These are phyloP conservation scores for Florisuga fusca DNA, from an alignment of 2,797 vertebrate genomes.

Conservation along the genomic window DNA sequence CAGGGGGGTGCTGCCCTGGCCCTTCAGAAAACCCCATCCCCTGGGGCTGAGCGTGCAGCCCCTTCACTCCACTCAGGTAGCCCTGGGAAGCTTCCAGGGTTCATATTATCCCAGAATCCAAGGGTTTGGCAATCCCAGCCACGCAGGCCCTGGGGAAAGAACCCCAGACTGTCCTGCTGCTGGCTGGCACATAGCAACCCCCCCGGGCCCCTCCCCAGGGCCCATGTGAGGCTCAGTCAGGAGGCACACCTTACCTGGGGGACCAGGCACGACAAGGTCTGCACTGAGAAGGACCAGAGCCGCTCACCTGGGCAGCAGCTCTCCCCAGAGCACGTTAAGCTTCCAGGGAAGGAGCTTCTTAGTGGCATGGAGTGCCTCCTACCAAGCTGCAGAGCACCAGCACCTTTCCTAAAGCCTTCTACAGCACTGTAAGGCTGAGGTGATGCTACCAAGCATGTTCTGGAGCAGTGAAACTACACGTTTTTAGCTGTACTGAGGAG, in stretches of 20 bases:
- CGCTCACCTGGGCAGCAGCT: neutral
- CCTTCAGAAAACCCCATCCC: neutral
- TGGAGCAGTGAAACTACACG: slow-evolving; percentile 48
- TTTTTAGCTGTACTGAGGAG: slow-evolving; percentile 58
- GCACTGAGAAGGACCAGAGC: neutral
- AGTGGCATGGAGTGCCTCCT: neutral
- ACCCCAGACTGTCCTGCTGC: neutral
- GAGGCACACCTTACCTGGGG: neutral
- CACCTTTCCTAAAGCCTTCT: slow-evolving; percentile 13
- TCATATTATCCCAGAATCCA: neutral
- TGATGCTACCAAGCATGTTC: slow-evolving; percentile 39
- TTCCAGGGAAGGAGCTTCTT: neutral
- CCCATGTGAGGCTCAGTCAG: accelerated
- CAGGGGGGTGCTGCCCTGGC: neutral
- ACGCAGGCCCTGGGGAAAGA: neutral
- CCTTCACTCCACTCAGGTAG: neutral
- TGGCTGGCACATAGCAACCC: neutral
- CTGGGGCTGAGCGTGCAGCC: neutral
- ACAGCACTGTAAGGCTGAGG: neutral
- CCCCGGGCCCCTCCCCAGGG: neutral
- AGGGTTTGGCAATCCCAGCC: neutral
- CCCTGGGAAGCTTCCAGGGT: neutral
- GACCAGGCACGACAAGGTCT: accelerated
- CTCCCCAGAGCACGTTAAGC: neutral
- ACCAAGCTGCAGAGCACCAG: neutral